These are phyloP conservation scores for Pachliopta kotzebuea DNA, from an alignment of 2,888 invertebrate genomes.

Conservation along the genomic window DNA sequence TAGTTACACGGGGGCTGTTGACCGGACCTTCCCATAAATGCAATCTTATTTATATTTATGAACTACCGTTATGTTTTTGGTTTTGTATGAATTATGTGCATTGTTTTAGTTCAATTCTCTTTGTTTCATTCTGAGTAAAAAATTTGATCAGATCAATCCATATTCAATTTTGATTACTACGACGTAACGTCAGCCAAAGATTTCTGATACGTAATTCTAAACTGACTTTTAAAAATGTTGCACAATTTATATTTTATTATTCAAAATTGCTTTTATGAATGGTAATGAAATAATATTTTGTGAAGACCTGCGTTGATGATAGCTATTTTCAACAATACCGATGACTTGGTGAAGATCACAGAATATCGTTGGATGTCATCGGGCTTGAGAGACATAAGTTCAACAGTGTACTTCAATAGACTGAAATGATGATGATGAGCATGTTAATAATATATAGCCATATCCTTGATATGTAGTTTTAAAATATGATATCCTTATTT, in stretches of 20 bases:
- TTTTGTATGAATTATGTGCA: constrained; percentile 71
- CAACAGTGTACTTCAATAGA: no score
- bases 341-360: no score
- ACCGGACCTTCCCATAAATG: constrained; percentile 35
- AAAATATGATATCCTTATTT: no score
- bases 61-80: constrained; percentile 42
- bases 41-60: constrained; percentile 40
- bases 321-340: no score
- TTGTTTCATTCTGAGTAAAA: constrained; percentile 56
- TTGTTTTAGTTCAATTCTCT: constrained; percentile 49
- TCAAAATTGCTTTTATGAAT: background rate
- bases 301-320: no score
- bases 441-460: no score
- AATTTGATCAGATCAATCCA: constrained; percentile 46
- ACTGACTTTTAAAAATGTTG: background rate
- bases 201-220: background rate
- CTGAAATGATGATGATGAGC: no score
- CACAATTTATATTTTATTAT: background rate
- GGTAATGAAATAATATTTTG: no score
- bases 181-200: background rate
- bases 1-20: constrained; percentile 46
- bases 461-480: no score
- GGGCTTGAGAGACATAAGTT: no score
- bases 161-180: constrained; percentile 39
- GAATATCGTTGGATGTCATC: no score